A percentile compares a stretch with the other conserved stretches of the same genome.
phyloP scores from a whole-genome alignment of 2,888 invertebrate genomes.

The Calameuta pallipes region DNA sequence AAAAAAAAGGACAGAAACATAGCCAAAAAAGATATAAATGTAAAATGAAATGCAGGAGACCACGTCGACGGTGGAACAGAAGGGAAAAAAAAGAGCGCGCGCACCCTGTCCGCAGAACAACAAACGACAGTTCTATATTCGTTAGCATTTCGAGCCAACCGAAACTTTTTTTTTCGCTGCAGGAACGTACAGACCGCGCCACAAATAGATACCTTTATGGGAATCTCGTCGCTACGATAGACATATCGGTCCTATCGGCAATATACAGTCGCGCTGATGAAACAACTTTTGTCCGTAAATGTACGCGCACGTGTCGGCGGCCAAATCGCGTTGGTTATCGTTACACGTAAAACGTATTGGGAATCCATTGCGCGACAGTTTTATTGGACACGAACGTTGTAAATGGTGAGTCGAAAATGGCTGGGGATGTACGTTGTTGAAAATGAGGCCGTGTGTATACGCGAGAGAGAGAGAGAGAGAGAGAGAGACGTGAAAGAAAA shows the following conservation, averaged over 20 bases:
- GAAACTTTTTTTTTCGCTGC: not conserved
- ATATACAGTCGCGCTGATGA: not conserved
- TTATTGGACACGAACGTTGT: not conserved
- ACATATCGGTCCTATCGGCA: not conserved
- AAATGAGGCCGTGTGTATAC: not conserved
- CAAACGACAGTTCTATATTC: not conserved
- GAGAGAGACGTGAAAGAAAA: not conserved
- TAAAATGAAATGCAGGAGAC: not conserved
- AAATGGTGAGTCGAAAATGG: not conserved
- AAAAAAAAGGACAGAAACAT: not conserved
- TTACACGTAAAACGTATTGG: not conserved
- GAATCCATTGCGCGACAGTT: not conserved
- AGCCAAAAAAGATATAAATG: not conserved
- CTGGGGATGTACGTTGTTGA: not conserved
- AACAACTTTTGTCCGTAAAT: not conserved
- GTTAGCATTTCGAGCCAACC: not conserved
- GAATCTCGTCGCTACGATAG: not conserved
- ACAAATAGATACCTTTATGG: not conserved
- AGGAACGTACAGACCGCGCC: not conserved
- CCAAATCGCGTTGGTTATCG: not conserved
- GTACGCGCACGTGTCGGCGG: not conserved
- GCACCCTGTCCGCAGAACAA: not conserved
- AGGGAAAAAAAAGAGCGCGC: not conserved
- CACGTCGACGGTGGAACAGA: not conserved
- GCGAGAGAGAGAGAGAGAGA: not conserved